Base-by-base conservation (phyloP, 1,140 invertebrate genomes). In the Drosophila varians region DNA sequence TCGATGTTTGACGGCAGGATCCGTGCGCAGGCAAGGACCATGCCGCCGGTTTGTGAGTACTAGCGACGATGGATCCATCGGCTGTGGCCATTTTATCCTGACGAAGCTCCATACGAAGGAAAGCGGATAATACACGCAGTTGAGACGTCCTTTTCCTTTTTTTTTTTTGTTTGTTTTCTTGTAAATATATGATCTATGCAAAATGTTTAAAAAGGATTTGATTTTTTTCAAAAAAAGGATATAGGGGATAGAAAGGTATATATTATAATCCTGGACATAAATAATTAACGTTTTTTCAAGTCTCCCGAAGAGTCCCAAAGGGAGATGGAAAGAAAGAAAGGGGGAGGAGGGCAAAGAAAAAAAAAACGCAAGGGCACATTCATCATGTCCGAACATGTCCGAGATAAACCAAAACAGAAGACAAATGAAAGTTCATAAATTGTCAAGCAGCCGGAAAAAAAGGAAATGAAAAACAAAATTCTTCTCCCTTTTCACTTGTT, bases 1-100 rank as follows among this genome's bases (percentile, higher is more conserved):
- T 3, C 3, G 91, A 98, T 99, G 92, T 99, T 99, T 91, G 98
- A 99, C 84, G 98, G 98, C 90, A 93, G 98, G 91, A 98, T 99
- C 1, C 93, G 97, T 89, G 97, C 97, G 54, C 99, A 99, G 92
- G 98, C 98, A 0, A 14, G 3, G 9, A 31, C 2, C 3, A 31
- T 28, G 8, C 26, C 26, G 0, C 8, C 26, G 7, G 9, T 31
- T 31, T 0, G 3, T 11, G 11, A 31, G 9, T 2, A 31, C 28
- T 9, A 11, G 8, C 28, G 2, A 11, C 9, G 28, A 0, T 9
- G 9, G 9, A 31, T 31, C 28, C 28, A 11, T 9, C 9, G 28
- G 3, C 28, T 11, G 28, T 2, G n/a, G 28, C 9, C 28, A 1
- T 9, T 11, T 31, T 3, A 5, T 26, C 7, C 9, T n/a, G 2